A percentile compares a stretch with the other conserved stretches of the same genome.
Evolutionary conservation across 2,888 invertebrate genomes (phyloP).

Genomic region (Lochmaea capreae): DNA sequence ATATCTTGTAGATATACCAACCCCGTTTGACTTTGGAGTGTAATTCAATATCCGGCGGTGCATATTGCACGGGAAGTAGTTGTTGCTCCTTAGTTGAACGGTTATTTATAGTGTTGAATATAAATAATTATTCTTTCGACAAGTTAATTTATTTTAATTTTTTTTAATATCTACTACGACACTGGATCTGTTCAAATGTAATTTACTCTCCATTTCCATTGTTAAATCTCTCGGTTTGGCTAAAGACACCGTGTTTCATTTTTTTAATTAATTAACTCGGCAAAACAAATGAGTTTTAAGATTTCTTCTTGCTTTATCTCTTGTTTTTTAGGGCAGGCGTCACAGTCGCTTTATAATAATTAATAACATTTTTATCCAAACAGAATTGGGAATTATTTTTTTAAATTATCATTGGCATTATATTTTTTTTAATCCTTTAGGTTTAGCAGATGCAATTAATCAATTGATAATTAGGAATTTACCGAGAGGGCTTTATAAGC

Average conservation of each 20-base stretch:
- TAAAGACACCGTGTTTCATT: slow-evolving; percentile 56
- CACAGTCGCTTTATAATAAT: slow-evolving; percentile 51
- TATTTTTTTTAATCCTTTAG: neutral
- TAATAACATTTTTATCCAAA: slow-evolving; percentile 58
- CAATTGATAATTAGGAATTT: neutral
- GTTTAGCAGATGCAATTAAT: neutral
- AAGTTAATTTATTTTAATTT: no score
- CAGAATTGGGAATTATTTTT: slow-evolving; percentile 37
- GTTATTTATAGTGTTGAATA: no score
- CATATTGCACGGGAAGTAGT: no score
- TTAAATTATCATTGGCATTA: neutral
- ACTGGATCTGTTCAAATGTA: slow-evolving; percentile 30
- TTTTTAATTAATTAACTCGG: slow-evolving; percentile 64
- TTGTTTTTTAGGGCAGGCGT: slow-evolving; percentile 48
- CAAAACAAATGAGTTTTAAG: slow-evolving; percentile 63
- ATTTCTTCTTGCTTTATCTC: slow-evolving; percentile 57
- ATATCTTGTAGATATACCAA: no score
- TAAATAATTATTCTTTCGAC: no score
- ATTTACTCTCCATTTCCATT: slow-evolving; percentile 51
- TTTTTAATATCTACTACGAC: slow-evolving; percentile 6
- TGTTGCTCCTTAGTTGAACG: no score
- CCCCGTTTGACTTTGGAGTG: no score
- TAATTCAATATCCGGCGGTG: no score
- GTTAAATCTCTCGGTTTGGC: slow-evolving; percentile 49
- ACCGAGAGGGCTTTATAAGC: no score